These are phyloP conservation scores for Typhlichthys eigenmanni DNA, from an alignment of 2,797 vertebrate species.

Conservation along the genomic window DNA sequence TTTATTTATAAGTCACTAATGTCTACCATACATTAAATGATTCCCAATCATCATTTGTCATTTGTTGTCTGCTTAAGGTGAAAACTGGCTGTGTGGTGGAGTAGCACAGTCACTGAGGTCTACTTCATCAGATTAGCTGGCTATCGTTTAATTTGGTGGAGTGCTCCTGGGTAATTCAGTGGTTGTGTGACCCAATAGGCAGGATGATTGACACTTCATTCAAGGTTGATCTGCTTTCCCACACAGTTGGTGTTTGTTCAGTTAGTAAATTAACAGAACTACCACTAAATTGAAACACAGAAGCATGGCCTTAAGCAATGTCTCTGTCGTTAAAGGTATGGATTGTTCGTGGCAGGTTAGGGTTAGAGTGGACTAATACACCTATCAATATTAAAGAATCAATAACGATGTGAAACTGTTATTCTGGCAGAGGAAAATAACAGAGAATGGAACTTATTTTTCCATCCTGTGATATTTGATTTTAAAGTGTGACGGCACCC, in stretches of 20 bases:
- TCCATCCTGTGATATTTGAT: neutral
- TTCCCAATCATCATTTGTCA: too few relatives aligned
- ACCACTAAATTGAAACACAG: neutral
- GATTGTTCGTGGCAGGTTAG: neutral
- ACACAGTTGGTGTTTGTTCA: constrained; percentile 21
- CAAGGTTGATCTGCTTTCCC: constrained; percentile 47
- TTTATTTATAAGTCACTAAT: too few relatives aligned
- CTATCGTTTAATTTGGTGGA: constrained; percentile 44
- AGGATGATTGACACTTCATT: constrained; percentile 27
- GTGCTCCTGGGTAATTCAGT: constrained; percentile 45
- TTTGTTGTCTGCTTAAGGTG: too few relatives aligned
- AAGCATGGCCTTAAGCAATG: neutral
- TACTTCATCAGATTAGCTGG: constrained; percentile 31
- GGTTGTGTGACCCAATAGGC: constrained; percentile 23
- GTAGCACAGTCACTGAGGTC: neutral
- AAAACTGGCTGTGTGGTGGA: neutral
- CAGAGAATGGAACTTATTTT: too few relatives aligned
- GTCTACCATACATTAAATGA: too few relatives aligned
- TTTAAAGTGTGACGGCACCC: neutral
- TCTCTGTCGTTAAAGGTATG: neutral
- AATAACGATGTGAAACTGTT: too few relatives aligned
- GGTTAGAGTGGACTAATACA: too few relatives aligned
- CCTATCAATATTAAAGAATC: too few relatives aligned
- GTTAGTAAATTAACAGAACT: constrained; percentile 10
- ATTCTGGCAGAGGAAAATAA: too few relatives aligned